Conservation (phyloP, 2,113 vertebrate species). For the Typhlomys cinereus region DNA sequence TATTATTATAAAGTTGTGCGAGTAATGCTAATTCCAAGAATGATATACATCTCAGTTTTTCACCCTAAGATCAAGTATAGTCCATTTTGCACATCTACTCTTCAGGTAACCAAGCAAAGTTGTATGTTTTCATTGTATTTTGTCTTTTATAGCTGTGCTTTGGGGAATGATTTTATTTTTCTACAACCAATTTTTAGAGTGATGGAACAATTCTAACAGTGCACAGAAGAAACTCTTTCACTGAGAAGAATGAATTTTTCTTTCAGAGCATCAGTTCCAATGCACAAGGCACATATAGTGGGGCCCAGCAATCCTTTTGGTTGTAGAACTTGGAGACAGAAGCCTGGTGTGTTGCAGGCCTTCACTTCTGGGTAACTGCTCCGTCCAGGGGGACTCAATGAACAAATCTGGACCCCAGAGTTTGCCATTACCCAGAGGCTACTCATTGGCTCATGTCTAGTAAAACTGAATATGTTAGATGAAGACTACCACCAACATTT, state of each 20-base stretch:
- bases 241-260: constrained; percentile 20
- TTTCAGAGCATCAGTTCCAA: constrained; percentile 37
- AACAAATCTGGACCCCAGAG: background rate
- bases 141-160: constrained; percentile 7
- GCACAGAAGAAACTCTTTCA: constrained; percentile 53
- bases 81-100: background rate
- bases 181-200: constrained; percentile 1
- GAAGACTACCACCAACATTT: background rate
- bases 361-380: background rate
- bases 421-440: background rate
- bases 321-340: background rate
- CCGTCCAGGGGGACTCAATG: constrained; percentile 30
- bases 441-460: background rate
- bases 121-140: background rate
- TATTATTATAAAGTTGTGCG: too few relatives aligned
- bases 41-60: background rate
- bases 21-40: too few relatives aligned
- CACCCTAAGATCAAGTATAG: background rate
- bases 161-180: constrained; percentile 42
- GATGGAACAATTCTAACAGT: background rate
- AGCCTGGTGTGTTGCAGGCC: background rate
- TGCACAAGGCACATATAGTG: background rate
- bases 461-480: background rate
- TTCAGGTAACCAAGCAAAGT: constrained; percentile 55
- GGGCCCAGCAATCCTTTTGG: background rate